Evolutionary conservation across 2,888 invertebrate genomes (phyloP), one percentile per base, ranked within the genome.

Genomic region (Tipula helvola): DNA sequence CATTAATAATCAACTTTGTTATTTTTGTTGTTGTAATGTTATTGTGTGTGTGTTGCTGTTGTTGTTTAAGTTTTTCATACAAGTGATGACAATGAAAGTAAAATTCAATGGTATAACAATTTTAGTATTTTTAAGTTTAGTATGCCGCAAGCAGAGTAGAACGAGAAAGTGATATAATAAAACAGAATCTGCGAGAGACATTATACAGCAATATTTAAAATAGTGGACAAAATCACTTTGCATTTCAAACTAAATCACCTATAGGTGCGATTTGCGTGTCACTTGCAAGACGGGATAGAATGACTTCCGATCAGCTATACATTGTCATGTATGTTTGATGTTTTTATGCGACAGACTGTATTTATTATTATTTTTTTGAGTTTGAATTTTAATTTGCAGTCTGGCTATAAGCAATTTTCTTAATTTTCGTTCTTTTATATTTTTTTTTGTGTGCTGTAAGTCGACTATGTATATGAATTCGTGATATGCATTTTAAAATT

Each of bases 341-440:
- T 57, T 7, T 16, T 16, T 57, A 57, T 57, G 16, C 16, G 52
- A 71, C 71, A 71, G 71, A 71, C 71, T 71, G 71, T 71, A 71
- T 71, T 71, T 71, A 28, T 28, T 52, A 52, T 52, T 71, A 71
- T 71, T 71, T 71, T 52, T 71, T 28, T 71, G 28, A 71, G 71
- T 71, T 71, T 71, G 71, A 71, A 71, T 71, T 71, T 71, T 71
- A 71, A 71, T 71, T 71, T 71, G 71, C 71, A 71, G 71, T 71
- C 71, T 71, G 71, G 71, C 71, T 71, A 28, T 71, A 71, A 71
- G 71, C 71, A 71, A 71, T 71, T 71, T 71, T 71, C 71, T 71
- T 71, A 71, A 71, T 71, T 71, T 71, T 71, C 28, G 28, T 28
- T 2, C 2, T 28, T 28, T 28, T 28, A 2, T n/a, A n/a, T 71